Conservation (phyloP, 2,888 invertebrate genomes). For the Strigamia transsilvanica region DNA sequence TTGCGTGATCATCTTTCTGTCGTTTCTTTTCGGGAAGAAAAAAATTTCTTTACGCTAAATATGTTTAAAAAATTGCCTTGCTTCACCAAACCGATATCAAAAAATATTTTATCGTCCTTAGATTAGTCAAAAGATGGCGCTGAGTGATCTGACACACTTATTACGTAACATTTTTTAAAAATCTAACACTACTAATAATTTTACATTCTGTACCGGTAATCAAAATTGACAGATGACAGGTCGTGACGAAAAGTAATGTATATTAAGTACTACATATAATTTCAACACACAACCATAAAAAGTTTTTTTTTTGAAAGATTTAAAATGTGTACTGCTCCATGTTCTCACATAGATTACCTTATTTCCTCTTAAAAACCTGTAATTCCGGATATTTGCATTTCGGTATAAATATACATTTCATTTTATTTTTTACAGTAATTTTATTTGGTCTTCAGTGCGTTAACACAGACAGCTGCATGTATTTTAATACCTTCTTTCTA, state of each 20-base stretch:
- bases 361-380: constrained; percentile 1
- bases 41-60: neutral
- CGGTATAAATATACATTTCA: constrained; percentile 2
- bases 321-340: neutral
- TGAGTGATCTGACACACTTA: neutral
- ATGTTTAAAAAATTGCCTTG: neutral
- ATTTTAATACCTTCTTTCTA: neutral
- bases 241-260: neutral
- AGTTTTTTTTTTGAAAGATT: neutral
- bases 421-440: neutral
- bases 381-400: neutral
- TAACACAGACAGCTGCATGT: constrained; percentile 2
- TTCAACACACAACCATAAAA: neutral
- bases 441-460: constrained; percentile 1
- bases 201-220: neutral
- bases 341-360: neutral
- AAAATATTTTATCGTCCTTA: neutral
- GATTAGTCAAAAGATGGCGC: neutral
- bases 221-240: neutral
- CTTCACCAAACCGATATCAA: neutral
- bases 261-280: neutral
- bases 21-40: neutral
- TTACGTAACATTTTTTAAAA: neutral
- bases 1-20: neutral
- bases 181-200: neutral